Conservation (phyloP, 2,797 vertebrate species). For the Borostomias antarcticus region DNA sequence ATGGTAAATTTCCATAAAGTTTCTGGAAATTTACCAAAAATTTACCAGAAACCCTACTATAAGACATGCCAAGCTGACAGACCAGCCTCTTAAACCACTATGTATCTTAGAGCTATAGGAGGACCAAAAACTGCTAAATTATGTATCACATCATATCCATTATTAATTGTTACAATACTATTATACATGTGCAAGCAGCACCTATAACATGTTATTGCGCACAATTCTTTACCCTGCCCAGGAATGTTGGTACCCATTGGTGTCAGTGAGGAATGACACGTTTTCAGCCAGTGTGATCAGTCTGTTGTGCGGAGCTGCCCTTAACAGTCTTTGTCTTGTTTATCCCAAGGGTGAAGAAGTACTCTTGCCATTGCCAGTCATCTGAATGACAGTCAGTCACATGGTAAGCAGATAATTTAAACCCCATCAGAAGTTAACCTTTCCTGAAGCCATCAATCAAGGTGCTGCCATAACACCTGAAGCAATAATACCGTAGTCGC, state of each 20-base stretch:
- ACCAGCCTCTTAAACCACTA: no score
- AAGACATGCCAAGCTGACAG: background rate
- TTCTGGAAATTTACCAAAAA: no score
- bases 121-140: background rate
- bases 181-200: background rate
- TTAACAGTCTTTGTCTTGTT: background rate
- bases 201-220: background rate
- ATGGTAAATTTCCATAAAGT: no score
- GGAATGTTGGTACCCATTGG: background rate
- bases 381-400: background rate
- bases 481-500: background rate
- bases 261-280: no score
- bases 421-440: background rate
- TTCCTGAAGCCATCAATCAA: background rate
- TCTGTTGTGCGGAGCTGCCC: no score
- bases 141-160: background rate
- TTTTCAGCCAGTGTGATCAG: no score
- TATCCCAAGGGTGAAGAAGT: background rate
- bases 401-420: slow-evolving; percentile 1
- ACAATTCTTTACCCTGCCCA: no score
- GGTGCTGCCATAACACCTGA: background rate
- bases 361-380: background rate
- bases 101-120: background rate
- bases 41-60: no score
- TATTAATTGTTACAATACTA: background rate